Percentiles rank a stretch among this genome's conserved stretches.
These are phyloP conservation scores for Byasa hedistus DNA, from an alignment of 2,888 invertebrate genomes.

Conservation along the genomic window DNA sequence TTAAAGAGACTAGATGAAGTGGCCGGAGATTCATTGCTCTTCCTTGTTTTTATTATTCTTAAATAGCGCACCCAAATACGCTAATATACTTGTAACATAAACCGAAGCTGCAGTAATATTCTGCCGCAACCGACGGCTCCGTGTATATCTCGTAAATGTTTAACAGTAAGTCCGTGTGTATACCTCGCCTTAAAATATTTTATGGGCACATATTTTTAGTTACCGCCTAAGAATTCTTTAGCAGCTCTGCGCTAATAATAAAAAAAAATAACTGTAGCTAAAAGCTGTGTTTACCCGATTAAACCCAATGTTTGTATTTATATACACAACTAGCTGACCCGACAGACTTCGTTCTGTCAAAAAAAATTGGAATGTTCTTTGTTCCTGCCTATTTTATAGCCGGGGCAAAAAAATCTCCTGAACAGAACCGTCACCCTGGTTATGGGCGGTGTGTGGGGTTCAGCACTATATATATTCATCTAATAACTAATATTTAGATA, in stretches of 20 bases:
- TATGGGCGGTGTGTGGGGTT: too few relatives aligned
- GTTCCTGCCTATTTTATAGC: too few relatives aligned
- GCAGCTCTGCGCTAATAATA: not conserved
- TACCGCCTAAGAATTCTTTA: conserved; percentile 6
- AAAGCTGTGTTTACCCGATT: not conserved
- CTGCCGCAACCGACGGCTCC: conserved; percentile 53
- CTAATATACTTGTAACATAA: conserved; percentile 74
- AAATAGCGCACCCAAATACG: conserved; percentile 70
- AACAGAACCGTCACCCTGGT: too few relatives aligned
- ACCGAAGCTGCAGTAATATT: conserved; percentile 68
- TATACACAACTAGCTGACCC: too few relatives aligned
- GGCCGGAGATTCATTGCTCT: conserved; percentile 77
- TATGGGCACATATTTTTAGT: conserved; percentile 30
- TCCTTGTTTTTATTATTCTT: conserved; percentile 79
- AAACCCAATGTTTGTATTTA: not conserved
- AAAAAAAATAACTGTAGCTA: not conserved
- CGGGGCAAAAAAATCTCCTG: too few relatives aligned
- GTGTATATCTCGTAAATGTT: conserved; percentile 63
- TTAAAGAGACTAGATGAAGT: conserved; percentile 78
- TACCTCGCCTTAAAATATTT: conserved; percentile 35
- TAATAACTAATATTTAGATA: too few relatives aligned
- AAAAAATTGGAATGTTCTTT: too few relatives aligned
- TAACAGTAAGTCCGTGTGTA: conserved; percentile 48
- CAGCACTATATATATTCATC: too few relatives aligned
- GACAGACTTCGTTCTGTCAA: too few relatives aligned